Evolutionary conservation across 2,113 vertebrate species (phyloP).

Genomic region (Protomyctophum bolini): DNA sequence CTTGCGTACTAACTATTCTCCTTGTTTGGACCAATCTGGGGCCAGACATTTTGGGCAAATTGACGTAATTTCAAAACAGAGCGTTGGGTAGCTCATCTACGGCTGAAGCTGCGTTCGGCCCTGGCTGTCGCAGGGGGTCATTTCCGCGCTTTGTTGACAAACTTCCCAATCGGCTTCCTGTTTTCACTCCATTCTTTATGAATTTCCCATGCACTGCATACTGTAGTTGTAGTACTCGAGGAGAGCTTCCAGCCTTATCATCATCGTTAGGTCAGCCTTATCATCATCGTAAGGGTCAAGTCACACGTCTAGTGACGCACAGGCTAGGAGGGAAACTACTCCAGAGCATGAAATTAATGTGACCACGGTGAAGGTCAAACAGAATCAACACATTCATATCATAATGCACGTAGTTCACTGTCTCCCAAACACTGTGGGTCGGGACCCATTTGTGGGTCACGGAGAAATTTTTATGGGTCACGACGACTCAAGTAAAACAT

Average conservation of each 20-base stretch:
- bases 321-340: neutral
- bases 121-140: slow-evolving; percentile 37
- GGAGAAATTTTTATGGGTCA: no score
- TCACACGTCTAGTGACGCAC: slow-evolving; percentile 20
- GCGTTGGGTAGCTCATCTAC: slow-evolving; percentile 1
- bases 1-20: neutral
- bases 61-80: neutral
- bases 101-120: slow-evolving; percentile 25
- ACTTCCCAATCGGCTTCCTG: slow-evolving; percentile 61
- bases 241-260: neutral
- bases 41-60: neutral
- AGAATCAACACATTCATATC: neutral
- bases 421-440: no score
- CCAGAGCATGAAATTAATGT: neutral
- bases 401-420: no score
- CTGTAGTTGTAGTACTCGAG: neutral
- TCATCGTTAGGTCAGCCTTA: slow-evolving; percentile 4
- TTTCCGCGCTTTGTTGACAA: slow-evolving; percentile 76
- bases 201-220: slow-evolving; percentile 41
- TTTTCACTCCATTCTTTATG: slow-evolving; percentile 49
- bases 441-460: no score
- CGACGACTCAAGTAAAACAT: no score
- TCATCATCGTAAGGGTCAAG: slow-evolving; percentile 36
- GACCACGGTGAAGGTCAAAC: neutral
- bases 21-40: neutral